Base-by-base conservation (phyloP, 2,113 vertebrate species). In the Gopherus evgoodei region DNA sequence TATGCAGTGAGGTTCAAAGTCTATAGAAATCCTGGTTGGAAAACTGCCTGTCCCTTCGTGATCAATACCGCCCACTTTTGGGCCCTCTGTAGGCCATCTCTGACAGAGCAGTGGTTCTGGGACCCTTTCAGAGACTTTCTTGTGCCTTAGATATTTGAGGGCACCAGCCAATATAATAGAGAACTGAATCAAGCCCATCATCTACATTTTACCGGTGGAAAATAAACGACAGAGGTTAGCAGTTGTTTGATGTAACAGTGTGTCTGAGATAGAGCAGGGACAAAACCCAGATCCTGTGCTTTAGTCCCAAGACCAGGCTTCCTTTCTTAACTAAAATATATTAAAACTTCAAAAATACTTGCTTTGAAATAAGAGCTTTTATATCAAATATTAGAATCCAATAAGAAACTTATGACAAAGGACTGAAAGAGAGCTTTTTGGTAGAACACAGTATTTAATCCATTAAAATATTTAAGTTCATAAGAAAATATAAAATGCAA, bases 371-470 rank as follows among this genome's bases (percentile, higher is more conserved):
- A 31, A 72, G 13, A 62, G 11, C 38, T 29, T 78, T 47, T 78
- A 47, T 25, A 75, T 24, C 42, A 75, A 31, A 72, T 69, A 69
- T 69, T n/a, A 38, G n/a, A 62, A 52, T 52, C 65, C 31, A n/a
- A 16, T 76, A 81, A 94, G 76, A 0, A 78, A 27, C 25, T 53
- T 62, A 88, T 14, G 4, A 56, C 29, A 29, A 62, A 91, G 88
- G 10, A n/a, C n/a, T 19, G 2, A 38, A 6, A 49, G 44, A 17
- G 2, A 27, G 53, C 5, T 5, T 3, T 0, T 84, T 47, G 3
- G 1, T 86, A 86, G 54, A 62, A 86, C 29, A 8, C 57, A 93
- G 35, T 80, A 89, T 90, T 97, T 96, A 97, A 97, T 95, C 84
- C 81, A 83, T 24, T 84, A 83, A 91, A 83, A 54, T 80, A 1